Percentiles rank a stretch among this genome's conserved stretches.
Evolutionary conservation across 2,113 vertebrate genomes (phyloP).

Genomic region (Cebus imitator): DNA sequence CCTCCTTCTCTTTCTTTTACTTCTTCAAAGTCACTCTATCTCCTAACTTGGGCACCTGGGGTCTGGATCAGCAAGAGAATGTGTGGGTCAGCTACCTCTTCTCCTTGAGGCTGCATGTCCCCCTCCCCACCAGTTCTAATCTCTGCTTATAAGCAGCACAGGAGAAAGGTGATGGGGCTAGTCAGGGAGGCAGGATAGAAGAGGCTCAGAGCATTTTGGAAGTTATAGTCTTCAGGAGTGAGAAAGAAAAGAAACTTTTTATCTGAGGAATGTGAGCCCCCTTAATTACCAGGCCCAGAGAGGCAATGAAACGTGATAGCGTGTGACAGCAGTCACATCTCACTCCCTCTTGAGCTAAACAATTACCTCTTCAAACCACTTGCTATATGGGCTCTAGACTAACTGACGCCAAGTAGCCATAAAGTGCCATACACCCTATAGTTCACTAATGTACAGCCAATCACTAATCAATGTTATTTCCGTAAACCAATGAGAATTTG

Average conservation of each 20-base stretch:
- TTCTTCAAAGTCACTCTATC: background rate
- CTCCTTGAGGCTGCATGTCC: too few species aligned
- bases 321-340: background rate
- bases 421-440: background rate
- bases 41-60: background rate
- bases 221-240: background rate
- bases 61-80: background rate
- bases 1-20: background rate
- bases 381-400: background rate
- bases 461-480: background rate
- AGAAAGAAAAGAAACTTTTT: background rate
- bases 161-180: background rate
- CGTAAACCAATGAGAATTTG: background rate
- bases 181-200: background rate
- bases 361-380: background rate
- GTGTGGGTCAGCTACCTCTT: background rate
- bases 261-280: background rate
- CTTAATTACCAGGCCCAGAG: background rate
- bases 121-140: background rate
- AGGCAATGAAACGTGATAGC: background rate
- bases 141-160: background rate
- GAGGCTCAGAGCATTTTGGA: background rate
- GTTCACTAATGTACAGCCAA: background rate
- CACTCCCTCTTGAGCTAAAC: background rate
- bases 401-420: background rate